Conservation (phyloP, 2,113 vertebrate genomes). For the Thryonomys swinderianus region DNA sequence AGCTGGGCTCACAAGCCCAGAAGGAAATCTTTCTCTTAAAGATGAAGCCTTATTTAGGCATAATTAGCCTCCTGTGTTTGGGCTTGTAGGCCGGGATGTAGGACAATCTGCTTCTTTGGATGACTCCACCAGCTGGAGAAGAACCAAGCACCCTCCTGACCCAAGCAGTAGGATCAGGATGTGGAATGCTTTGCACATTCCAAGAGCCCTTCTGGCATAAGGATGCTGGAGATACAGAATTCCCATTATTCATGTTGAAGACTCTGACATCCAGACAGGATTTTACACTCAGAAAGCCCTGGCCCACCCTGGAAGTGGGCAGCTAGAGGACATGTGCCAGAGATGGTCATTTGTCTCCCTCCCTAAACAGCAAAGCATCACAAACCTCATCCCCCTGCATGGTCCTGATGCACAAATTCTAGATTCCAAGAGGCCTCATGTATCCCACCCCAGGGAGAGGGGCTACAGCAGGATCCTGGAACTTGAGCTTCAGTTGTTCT, state of each 20-base stretch:
- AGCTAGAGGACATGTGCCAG: background rate
- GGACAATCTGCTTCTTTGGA: slow-evolving; percentile 46
- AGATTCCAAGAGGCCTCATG: background rate
- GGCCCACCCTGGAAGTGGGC: slow-evolving; percentile 46
- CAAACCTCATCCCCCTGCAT: background rate
- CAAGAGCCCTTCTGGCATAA: background rate
- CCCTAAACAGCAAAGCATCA: background rate
- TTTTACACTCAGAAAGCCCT: background rate
- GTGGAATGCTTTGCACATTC: background rate
- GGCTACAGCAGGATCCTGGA: background rate
- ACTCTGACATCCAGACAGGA: slow-evolving; percentile 22
- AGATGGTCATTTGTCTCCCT: background rate
- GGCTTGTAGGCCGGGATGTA: background rate
- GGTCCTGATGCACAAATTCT: background rate
- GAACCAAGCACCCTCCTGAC: slow-evolving; percentile 48
- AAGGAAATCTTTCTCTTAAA: background rate
- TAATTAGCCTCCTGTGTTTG: slow-evolving; percentile 31
- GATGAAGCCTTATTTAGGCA: slow-evolving; percentile 54
- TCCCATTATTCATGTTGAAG: background rate
- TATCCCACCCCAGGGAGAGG: background rate
- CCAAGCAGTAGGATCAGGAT: background rate
- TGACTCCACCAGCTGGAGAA: slow-evolving; percentile 37
- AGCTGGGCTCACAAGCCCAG: background rate
- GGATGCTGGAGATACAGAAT: background rate
- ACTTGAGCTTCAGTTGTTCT: background rate